Evolutionary conservation across 2,888 invertebrate species (phyloP).

Genomic region (Hemaris fuciformis): DNA sequence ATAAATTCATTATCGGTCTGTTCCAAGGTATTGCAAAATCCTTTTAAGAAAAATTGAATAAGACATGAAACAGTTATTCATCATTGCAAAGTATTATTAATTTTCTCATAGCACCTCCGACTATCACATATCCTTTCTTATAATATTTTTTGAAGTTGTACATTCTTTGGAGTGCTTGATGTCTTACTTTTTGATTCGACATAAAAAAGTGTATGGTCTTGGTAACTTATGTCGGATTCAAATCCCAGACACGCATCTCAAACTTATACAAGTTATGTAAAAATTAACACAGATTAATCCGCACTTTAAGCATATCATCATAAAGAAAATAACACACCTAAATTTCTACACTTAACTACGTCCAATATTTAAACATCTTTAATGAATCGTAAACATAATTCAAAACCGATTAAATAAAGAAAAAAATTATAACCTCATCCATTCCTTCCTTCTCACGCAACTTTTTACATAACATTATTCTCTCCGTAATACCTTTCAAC

Average conservation of each 20-base stretch:
- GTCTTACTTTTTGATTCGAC: too few relatives aligned
- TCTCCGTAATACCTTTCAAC: neutral
- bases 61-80: neutral
- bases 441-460: neutral
- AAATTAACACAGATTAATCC: too few relatives aligned
- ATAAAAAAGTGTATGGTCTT: too few relatives aligned
- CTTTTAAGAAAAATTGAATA: neutral
- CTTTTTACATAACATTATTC: neutral
- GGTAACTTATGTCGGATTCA: too few relatives aligned
- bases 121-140: neutral
- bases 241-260: too few relatives aligned
- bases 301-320: too few relatives aligned
- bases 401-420: neutral
- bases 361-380: neutral
- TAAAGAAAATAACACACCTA: too few relatives aligned
- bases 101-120: neutral
- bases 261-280: too few relatives aligned
- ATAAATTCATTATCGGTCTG: neutral
- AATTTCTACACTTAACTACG: neutral
- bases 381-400: neutral
- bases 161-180: too few relatives aligned
- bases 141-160: too few relatives aligned
- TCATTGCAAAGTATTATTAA: neutral
- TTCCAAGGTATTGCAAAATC: neutral
- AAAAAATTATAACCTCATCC: neutral